Evolutionary conservation across 2,888 invertebrate species (phyloP).

Genomic region (Cosmopolites sordidus): DNA sequence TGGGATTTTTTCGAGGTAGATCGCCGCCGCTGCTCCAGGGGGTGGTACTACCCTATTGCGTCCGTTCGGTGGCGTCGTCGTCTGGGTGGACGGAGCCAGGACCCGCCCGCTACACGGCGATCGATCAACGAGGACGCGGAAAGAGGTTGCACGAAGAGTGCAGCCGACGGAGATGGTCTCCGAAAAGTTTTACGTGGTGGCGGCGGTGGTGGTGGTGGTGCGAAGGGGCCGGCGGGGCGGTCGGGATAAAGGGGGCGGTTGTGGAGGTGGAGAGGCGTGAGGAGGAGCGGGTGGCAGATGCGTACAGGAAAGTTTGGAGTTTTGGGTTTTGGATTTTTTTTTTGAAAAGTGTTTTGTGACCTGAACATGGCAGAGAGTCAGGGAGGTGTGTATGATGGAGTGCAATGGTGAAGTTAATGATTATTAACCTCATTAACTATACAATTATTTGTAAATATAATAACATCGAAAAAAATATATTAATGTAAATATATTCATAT

Average conservation of each 20-base stretch:
- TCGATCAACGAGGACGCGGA: conserved; percentile 22
- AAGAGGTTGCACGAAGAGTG: conserved; percentile 26
- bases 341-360: background rate
- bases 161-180: conserved; percentile 27
- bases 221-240: background rate
- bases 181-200: conserved; percentile 11
- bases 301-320: no score
- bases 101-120: conserved; percentile 39
- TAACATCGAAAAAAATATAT: no score
- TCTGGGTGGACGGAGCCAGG: conserved; percentile 46
- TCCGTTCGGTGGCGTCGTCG: conserved; percentile 33
- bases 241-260: background rate
- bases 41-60: conserved; percentile 33
- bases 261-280: background rate
- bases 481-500: no score
- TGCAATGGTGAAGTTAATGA: background rate
- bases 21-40: conserved; percentile 41
- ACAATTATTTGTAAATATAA: no score
- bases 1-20: no score
- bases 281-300: background rate
- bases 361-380: background rate
- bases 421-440: no score
- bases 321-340: no score
- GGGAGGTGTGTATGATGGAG: background rate
- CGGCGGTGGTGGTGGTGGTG: background rate